Evolutionary conservation across 2,113 vertebrate species (phyloP).

Genomic region (Albula glossodonta): DNA sequence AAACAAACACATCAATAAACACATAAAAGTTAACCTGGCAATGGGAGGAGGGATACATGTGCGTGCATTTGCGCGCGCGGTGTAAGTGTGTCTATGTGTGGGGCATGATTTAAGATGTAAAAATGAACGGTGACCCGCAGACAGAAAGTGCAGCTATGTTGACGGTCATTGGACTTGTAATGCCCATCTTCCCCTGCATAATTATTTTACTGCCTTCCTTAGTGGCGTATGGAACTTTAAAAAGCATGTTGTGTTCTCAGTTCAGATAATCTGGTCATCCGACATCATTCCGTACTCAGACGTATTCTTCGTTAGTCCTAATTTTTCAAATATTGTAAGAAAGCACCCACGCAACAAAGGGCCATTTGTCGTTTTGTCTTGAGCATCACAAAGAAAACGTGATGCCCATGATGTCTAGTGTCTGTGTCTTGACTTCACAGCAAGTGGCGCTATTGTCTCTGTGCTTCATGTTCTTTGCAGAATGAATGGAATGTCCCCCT

Average conservation of each 20-base stretch:
- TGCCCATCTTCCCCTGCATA: too few species aligned
- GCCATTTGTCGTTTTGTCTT: neutral
- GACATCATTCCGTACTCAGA: neutral
- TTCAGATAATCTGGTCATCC: neutral
- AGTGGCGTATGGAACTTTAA: too few species aligned
- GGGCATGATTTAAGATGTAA: too few species aligned
- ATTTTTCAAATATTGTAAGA: neutral
- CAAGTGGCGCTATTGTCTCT: conserved; percentile 29
- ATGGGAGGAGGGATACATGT: too few species aligned
- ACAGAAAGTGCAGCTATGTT: too few species aligned
- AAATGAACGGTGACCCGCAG: too few species aligned
- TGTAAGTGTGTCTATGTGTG: too few species aligned
- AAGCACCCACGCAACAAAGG: neutral
- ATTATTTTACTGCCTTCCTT: too few species aligned
- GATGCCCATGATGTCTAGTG: neutral
- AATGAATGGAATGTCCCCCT: neutral
- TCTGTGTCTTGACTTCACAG: conserved; percentile 8
- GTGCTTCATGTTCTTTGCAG: neutral
- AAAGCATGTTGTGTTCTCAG: neutral
- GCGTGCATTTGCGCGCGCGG: too few species aligned
- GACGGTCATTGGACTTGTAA: too few species aligned
- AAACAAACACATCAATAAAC: too few species aligned
- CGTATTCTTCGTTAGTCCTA: neutral
- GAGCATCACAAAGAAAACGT: conserved; percentile 46
- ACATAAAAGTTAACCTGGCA: too few species aligned